These are phyloP conservation scores for Hoplostethus atlanticus DNA, from an alignment of 2,797 vertebrate genomes.

Conservation along the genomic window DNA sequence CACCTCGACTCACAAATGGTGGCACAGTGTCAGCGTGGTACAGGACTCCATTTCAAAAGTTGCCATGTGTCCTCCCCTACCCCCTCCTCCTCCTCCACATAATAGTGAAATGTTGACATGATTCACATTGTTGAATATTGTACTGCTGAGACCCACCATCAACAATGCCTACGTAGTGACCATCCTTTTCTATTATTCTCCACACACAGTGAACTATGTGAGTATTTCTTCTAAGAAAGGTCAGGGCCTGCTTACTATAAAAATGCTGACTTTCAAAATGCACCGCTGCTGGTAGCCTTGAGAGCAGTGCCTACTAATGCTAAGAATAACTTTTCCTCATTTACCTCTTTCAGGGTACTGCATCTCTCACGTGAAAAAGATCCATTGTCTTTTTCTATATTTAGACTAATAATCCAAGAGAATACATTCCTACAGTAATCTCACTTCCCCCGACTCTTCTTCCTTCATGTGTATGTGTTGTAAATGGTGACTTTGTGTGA, in stretches of 20 bases:
- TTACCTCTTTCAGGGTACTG: background rate
- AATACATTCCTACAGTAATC: constrained; percentile 29
- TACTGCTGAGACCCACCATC: background rate
- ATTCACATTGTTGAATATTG: too few relatives aligned
- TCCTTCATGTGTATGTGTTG: constrained; percentile 56
- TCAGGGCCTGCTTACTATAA: constrained; percentile 18
- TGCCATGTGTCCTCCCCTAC: background rate
- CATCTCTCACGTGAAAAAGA: background rate
- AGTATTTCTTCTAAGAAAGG: constrained; percentile 1
- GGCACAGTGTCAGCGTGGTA: constrained; percentile 17
- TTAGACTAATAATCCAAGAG: constrained; percentile 3
- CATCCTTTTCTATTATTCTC: background rate
- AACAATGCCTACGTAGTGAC: background rate
- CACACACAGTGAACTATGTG: constrained; percentile 17
- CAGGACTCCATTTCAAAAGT: constrained; percentile 19
- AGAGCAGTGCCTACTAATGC: constrained; percentile 26
- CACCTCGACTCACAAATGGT: constrained; percentile 10
- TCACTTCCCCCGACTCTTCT: constrained; percentile 45
- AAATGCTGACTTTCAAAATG: constrained; percentile 25
- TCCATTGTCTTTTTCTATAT: background rate
- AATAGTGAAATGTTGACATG: background rate
- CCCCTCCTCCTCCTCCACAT: constrained; percentile 1
- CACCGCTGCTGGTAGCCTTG: background rate
- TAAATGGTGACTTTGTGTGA: constrained; percentile 69
- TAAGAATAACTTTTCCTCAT: constrained; percentile 14